phyloP scores from a whole-genome alignment of 2,797 vertebrate species.

The Ctenopoma kingsleyae region DNA sequence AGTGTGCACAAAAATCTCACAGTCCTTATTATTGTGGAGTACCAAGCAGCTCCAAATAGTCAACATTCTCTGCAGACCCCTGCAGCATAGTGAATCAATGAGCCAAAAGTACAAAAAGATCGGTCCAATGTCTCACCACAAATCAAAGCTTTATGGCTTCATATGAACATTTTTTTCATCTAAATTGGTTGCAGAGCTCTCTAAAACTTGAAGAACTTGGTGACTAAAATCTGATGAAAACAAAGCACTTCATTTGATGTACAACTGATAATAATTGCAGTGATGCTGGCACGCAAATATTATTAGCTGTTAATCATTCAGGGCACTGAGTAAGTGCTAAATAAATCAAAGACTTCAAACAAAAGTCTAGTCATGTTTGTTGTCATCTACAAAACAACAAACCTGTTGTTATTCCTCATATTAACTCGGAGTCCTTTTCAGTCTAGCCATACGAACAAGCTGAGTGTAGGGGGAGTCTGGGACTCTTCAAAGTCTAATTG shows the following conservation, averaged over 20 bases:
- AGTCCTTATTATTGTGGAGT: constrained; percentile 68
- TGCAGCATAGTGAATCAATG: constrained; percentile 67
- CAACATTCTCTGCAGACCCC: constrained; percentile 63
- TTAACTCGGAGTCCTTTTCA: constrained; percentile 39
- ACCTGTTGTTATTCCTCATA: constrained; percentile 45
- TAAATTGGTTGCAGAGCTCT: constrained; percentile 52
- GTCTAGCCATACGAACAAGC: constrained; percentile 29
- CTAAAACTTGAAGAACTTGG: constrained; percentile 50
- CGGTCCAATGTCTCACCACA: constrained; percentile 64
- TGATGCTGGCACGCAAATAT: constrained; percentile 39
- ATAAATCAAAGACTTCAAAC: constrained; percentile 51
- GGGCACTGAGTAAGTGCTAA: constrained; percentile 47
- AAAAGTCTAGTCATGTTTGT: constrained; percentile 46
- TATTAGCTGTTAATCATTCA: constrained; percentile 62
- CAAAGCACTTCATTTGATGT: constrained; percentile 56
- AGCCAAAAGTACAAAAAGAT: constrained; percentile 73
- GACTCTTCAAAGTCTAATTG: constrained; percentile 62
- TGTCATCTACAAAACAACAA: constrained; percentile 48
- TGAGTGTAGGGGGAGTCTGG: constrained; percentile 41
- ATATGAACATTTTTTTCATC: constrained; percentile 60
- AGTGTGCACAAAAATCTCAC: constrained; percentile 61
- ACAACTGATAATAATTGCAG: constrained; percentile 39
- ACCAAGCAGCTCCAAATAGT: constrained; percentile 62
- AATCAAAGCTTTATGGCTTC: constrained; percentile 70
- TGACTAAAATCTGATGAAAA: constrained; percentile 47